Evolutionary conservation across 2,888 invertebrate genomes (phyloP).

Genomic region (Apomyelois bistriatella): DNA sequence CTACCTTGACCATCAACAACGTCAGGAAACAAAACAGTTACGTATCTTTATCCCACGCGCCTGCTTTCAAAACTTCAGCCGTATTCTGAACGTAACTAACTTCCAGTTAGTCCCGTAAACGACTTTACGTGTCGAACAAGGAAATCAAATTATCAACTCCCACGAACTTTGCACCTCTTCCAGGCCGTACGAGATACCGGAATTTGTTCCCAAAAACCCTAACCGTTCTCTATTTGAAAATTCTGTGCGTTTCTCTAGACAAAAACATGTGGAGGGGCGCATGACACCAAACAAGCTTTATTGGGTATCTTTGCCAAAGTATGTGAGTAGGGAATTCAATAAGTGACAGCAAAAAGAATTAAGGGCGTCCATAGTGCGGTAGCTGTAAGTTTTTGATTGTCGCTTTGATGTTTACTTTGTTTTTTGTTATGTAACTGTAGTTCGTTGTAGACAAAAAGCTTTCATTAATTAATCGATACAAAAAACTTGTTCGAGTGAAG

Average conservation of each 20-base stretch:
- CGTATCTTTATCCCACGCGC: conserved; percentile 49
- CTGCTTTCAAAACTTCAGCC: conserved; percentile 50
- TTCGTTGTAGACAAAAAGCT: conserved; percentile 9
- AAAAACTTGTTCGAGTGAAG: conserved; percentile 4
- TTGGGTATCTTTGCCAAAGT: conserved; percentile 69
- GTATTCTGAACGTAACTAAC: conserved; percentile 60
- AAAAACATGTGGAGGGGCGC: conserved; percentile 63
- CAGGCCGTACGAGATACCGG: conserved; percentile 51
- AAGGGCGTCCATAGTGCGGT: conserved; percentile 50
- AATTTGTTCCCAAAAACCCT: conserved; percentile 56
- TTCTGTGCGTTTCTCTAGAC: conserved; percentile 61
- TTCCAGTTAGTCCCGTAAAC: conserved; percentile 70
- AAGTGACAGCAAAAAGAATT: conserved; percentile 69
- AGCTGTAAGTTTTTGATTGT: conserved; percentile 47
- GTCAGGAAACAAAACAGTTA: conserved; percentile 37
- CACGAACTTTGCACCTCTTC: conserved; percentile 69
- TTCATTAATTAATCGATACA: conserved; percentile 9
- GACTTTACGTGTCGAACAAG: conserved; percentile 75
- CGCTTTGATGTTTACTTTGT: conserved; percentile 36
- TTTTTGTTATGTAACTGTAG: conserved; percentile 20
- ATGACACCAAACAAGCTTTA: conserved; percentile 68
- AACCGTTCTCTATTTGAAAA: conserved; percentile 62
- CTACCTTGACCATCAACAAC: conserved; percentile 21
- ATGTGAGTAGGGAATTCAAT: conserved; percentile 71
- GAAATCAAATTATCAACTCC: conserved; percentile 77